phyloP scores from a whole-genome alignment of 2,113 vertebrate species.

The Sula dactylatra region DNA sequence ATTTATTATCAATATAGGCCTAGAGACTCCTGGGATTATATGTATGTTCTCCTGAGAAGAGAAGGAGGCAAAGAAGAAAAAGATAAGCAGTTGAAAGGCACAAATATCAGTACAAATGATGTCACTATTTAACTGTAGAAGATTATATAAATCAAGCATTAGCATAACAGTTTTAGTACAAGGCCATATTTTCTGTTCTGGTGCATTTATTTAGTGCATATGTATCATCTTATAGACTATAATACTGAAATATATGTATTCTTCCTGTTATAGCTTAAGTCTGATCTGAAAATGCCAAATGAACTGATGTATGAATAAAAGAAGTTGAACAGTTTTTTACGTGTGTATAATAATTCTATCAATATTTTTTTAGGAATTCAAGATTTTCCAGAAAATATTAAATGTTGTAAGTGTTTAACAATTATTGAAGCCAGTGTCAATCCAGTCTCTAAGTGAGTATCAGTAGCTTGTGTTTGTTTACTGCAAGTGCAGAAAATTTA shows the following conservation, averaged over 20 bases:
- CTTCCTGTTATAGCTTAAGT: not conserved
- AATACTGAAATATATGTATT: not conserved
- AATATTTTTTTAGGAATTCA: constrained; percentile 85
- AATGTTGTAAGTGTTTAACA: constrained; percentile 98
- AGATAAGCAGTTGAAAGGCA: not conserved
- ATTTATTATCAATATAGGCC: too few species aligned
- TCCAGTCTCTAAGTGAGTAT: constrained; percentile 97
- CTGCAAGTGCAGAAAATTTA: not conserved
- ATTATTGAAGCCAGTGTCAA: constrained; percentile 99
- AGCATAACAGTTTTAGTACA: not conserved
- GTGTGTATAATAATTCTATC: not conserved
- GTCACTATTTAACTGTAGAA: not conserved
- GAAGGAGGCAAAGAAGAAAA: not conserved
- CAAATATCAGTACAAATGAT: not conserved
- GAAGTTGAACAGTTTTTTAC: not conserved
- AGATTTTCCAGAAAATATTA: constrained; percentile 99
- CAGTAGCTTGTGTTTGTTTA: not conserved
- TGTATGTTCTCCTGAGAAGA: not conserved
- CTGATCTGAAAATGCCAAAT: not conserved
- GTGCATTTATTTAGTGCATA: not conserved
- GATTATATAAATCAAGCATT: not conserved
- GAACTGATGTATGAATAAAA: not conserved
- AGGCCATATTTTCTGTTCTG: not conserved
- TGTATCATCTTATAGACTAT: not conserved
- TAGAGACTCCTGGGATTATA: not conserved